Base-by-base conservation (phyloP, 2,113 vertebrate species). In the Aythya baeri region DNA sequence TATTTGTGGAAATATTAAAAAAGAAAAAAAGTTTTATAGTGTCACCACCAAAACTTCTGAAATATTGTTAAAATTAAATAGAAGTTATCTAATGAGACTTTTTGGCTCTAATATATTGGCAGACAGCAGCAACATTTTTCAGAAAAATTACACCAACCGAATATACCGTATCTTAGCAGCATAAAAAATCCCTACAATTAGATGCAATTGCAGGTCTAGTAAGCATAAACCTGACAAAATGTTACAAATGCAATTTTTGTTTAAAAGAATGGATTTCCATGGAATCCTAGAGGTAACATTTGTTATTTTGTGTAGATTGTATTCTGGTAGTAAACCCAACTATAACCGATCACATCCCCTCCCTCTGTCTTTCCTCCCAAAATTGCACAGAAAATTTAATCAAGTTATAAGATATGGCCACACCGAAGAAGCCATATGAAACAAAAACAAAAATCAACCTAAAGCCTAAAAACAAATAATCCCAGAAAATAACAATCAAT, bases 111-210 rank as follows among this genome's bases (percentile, higher is more conserved):
- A 83, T 73, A 85, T 76, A 86, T 95, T 88, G 91, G 86, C 93
- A 97, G 95, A 96, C 97, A 98, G 97, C 98, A 98, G 97, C 97
- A 97, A 96, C 80, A 83, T 94, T 83, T 94, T 97, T 94, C 94
- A 68, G 89, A 74, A 96, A 92, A 96, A 91, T 87, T 83, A 97
- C 80, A 95, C 93, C 94, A 96, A 95, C 72, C 81, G 94, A 97
- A 94, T 81, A 90, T 88, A 97, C 62, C 6, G 2, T 97, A 93
- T 88, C 96, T 94, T 97, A 98, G 98, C 98, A 98, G 98, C 98
- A 98, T 97, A 97, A 94, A 86, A 96, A 93, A 49, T 91, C 76
- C 96, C 95, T 92, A 96, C 84, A 96, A 97, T 96, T 91, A 95
- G 94, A 92, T 78, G 71, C 86, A 96, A 97, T 84, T 95, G 96